Evolutionary conservation across 2,113 vertebrate genomes (phyloP).

Genomic region (Melanocharis versteri): DNA sequence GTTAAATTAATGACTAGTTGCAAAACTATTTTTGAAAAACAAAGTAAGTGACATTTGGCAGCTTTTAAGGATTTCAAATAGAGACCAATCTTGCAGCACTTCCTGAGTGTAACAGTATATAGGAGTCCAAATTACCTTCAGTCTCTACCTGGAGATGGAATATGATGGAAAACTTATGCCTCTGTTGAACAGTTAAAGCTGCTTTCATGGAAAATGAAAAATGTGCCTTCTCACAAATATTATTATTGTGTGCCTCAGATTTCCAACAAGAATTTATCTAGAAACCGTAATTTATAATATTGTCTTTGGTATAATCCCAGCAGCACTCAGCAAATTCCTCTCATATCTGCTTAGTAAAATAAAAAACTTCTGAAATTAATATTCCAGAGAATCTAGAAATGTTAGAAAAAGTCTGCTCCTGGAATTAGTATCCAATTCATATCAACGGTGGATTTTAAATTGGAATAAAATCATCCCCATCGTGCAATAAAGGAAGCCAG

Average conservation of each 20-base stretch:
- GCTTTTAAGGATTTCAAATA: neutral
- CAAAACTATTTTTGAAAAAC: neutral
- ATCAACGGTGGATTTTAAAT: neutral
- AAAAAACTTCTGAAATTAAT: neutral
- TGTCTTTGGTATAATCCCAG: neutral
- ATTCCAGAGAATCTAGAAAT: neutral
- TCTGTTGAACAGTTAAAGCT: neutral
- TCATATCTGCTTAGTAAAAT: neutral
- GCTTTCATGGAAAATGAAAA: neutral
- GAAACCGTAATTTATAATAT: neutral
- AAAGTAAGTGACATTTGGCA: neutral
- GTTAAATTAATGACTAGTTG: neutral
- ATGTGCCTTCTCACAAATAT: neutral
- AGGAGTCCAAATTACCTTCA: neutral
- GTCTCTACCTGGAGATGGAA: neutral
- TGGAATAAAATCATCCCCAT: neutral
- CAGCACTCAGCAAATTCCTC: neutral
- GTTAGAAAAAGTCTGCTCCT: neutral
- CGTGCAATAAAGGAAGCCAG: neutral
- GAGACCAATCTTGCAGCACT: neutral
- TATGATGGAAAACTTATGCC: neutral
- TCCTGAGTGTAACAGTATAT: neutral
- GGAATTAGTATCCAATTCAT: neutral
- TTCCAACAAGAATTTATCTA: neutral
- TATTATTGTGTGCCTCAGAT: neutral